Conservation (phyloP, 2,113 vertebrate species). For the Pavo muticus region DNA sequence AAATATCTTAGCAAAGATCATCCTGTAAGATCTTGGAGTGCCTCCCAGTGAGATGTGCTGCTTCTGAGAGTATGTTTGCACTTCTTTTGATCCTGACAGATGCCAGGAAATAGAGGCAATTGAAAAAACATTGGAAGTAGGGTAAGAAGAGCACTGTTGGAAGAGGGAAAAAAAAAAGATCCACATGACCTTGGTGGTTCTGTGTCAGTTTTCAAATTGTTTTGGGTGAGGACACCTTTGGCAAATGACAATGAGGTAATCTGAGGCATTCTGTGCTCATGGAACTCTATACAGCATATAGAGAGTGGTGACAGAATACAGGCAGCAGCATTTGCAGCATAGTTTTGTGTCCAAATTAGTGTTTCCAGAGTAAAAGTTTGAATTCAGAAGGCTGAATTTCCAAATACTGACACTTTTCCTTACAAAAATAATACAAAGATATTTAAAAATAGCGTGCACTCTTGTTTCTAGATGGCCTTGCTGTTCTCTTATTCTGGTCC, state of each 20-base stretch:
- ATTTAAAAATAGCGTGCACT: neutral
- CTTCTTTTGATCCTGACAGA: neutral
- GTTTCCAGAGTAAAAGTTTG: neutral
- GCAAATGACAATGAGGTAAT: neutral
- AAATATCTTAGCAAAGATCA: neutral
- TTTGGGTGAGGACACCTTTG: neutral
- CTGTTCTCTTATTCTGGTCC: neutral
- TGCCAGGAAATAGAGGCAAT: neutral
- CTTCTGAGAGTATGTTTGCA: neutral
- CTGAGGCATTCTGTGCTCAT: neutral
- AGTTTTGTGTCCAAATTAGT: neutral
- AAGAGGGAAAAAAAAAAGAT: neutral
- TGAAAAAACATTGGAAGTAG: neutral
- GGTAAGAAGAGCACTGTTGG: neutral
- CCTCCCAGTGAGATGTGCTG: neutral
- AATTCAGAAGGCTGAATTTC: neutral
- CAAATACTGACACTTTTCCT: neutral
- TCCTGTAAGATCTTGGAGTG: neutral
- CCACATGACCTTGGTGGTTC: neutral
- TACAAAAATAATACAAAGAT: neutral
- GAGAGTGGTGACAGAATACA: neutral
- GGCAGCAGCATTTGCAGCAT: neutral
- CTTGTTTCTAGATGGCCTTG: neutral
- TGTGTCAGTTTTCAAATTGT: neutral
- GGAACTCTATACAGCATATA: neutral